Base-by-base conservation (phyloP, 37 sponge, comb jelly and placozoan species). In the Agelas oroides region DNA sequence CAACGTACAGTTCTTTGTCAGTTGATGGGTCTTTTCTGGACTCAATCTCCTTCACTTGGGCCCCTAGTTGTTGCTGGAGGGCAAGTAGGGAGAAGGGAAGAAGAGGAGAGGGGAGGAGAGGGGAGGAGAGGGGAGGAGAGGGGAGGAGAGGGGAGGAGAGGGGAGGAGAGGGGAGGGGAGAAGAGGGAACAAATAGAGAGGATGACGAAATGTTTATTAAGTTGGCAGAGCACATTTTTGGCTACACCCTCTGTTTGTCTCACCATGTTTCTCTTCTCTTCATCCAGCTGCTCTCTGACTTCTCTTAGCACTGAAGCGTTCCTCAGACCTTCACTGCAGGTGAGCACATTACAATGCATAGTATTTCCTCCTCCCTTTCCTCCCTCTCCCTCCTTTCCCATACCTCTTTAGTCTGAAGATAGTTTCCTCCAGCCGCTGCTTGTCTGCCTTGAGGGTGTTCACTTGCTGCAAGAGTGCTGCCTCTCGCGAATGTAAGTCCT, bases 381-480 rank as follows among this genome's bases (percentile, higher is more conserved):
- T n/a, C n/a, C n/a, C n/a, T n/a, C n/a, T n/a, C n/a, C n/a, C n/a
- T n/a, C n/a, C n/a, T n/a, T n/a, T n/a, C n/a, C n/a, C n/a, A n/a
- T n/a, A 79, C 39, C 76, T 88, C 72, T 80, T 84, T 5, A 92
- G 82, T 1, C 82, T 65, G 61, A 76, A 78, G 21, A 92, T 80
- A 23, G 88, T 87, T 32, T 92, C 93, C 56, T 92, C 89, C 63
- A 92, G 84, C 5, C 80, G 66, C 33, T 85, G 83, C 41, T 78
- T 80, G 58, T 88, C 89, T 0, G 53, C 25, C 58, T n/a, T n/a
- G n/a, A n/a, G n/a, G n/a, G n/a, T n/a, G n/a, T n/a, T n/a, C 53
- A 91, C 39, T 40, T 72, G 82, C 59, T 80, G 33, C 56, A 76
- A 16, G 27, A 77, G 33, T 27, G 31, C 24, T 59, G 31, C 37